Percentiles rank a stretch among this genome's conserved stretches.
These are phyloP conservation scores for Beris chalybata DNA, from an alignment of 2,888 invertebrate genomes.

Conservation along the genomic window DNA sequence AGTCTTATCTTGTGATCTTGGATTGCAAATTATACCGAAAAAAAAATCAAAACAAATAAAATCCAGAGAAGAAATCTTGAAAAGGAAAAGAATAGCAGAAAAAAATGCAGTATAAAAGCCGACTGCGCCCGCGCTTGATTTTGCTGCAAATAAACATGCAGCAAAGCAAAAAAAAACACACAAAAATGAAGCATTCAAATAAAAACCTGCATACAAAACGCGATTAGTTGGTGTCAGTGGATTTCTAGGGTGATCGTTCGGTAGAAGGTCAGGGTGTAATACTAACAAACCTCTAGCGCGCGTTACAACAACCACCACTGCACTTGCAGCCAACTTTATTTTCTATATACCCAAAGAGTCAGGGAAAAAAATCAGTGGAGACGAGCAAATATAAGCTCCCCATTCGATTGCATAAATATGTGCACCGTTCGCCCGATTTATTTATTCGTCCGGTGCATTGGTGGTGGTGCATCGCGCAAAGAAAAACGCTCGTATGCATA, in stretches of 20 bases:
- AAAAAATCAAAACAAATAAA: too few relatives aligned
- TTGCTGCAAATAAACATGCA: not conserved
- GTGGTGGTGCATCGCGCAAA: not conserved
- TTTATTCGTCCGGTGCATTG: not conserved
- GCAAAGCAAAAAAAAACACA: conserved; percentile 28
- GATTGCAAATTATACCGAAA: too few relatives aligned
- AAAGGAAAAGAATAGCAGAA: not conserved
- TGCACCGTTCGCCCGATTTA: not conserved
- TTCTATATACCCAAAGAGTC: conserved; percentile 12
- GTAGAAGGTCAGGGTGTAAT: conserved; percentile 44
- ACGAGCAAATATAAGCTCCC: not conserved
- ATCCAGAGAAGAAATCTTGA: too few relatives aligned
- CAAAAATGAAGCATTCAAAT: conserved; percentile 20
- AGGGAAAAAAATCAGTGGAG: not conserved
- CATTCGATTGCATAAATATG: conserved; percentile 2
- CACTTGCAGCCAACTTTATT: conserved; percentile 16
- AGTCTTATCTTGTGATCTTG: too few relatives aligned
- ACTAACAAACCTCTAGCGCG: conserved; percentile 33
- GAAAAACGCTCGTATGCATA: too few relatives aligned
- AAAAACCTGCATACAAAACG: conserved; percentile 30
- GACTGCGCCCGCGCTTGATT: too few relatives aligned
- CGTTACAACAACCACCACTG: conserved; percentile 22
- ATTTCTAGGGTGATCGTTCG: conserved; percentile 48
- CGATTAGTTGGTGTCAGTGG: conserved; percentile 46
- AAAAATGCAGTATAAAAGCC: not conserved